These are phyloP conservation scores for Cercocebus atys DNA, from an alignment of 2,113 vertebrate species.

Conservation along the genomic window DNA sequence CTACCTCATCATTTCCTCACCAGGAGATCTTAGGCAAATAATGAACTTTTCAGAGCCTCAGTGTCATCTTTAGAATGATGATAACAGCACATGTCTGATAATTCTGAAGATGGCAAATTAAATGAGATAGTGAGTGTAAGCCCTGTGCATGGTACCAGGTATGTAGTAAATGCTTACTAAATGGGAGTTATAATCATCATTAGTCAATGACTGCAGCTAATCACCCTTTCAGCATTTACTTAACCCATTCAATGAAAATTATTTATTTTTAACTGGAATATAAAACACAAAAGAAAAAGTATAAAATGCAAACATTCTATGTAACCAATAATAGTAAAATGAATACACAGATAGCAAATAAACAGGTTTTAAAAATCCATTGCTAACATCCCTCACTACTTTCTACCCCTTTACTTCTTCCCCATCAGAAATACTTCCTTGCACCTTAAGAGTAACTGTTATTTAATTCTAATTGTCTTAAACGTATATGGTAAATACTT, in stretches of 20 bases:
- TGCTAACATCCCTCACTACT: background rate
- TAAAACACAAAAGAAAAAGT: background rate
- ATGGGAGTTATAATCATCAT: background rate
- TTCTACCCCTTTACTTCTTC: background rate
- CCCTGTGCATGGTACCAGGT: background rate
- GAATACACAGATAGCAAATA: background rate
- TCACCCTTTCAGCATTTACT: background rate
- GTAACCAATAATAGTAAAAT: background rate
- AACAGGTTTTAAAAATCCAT: background rate
- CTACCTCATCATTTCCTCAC: background rate
- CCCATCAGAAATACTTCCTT: background rate
- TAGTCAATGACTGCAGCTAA: background rate
- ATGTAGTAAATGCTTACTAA: background rate
- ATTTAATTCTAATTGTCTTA: conserved; percentile 4
- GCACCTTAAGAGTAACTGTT: background rate
- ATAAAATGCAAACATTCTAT: background rate
- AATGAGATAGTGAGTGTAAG: background rate
- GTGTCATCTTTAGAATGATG: background rate
- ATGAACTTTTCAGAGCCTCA: background rate
- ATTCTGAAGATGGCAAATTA: background rate
- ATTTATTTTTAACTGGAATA: background rate
- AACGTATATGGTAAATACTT: background rate
- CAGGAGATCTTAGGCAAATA: background rate
- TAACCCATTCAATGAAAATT: background rate
- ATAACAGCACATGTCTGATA: background rate